A percentile compares a stretch with the other conserved stretches of the same genome.
Conservation (phyloP, 1,140 invertebrate species). For the Platorchestia sp. region DNA sequence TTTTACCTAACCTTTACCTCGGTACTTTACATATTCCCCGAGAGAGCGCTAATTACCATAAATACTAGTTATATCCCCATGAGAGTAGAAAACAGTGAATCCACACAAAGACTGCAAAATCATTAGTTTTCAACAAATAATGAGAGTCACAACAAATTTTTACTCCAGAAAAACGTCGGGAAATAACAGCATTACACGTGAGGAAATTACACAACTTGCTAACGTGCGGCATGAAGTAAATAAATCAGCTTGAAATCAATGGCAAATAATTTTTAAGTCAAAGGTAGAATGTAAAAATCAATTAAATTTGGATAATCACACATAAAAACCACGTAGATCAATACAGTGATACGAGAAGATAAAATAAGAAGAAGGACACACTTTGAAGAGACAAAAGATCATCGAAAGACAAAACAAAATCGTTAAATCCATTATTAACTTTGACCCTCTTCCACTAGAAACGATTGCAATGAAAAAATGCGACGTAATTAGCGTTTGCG, state of each 20-base stretch:
- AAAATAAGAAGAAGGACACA: background rate
- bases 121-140: too few relatives aligned
- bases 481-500: background rate
- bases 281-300: too few relatives aligned
- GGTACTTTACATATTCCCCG: too few relatives aligned
- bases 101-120: too few relatives aligned
- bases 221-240: background rate
- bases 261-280: background rate
- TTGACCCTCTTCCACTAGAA: background rate
- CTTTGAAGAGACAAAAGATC: background rate
- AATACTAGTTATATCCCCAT: too few relatives aligned
- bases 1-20: too few relatives aligned
- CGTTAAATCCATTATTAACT: background rate
- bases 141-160: background rate
- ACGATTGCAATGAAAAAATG: background rate
- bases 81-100: too few relatives aligned
- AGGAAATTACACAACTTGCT: background rate
- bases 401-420: background rate
- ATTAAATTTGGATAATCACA: too few relatives aligned
- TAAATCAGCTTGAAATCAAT: background rate
- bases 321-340: background rate
- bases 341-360: background rate
- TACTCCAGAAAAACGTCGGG: background rate
- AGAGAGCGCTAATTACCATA: too few relatives aligned
- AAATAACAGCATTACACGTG: background rate